Evolutionary conservation across 2,113 vertebrate species (phyloP).

Genomic region (Mustela lutreola): DNA sequence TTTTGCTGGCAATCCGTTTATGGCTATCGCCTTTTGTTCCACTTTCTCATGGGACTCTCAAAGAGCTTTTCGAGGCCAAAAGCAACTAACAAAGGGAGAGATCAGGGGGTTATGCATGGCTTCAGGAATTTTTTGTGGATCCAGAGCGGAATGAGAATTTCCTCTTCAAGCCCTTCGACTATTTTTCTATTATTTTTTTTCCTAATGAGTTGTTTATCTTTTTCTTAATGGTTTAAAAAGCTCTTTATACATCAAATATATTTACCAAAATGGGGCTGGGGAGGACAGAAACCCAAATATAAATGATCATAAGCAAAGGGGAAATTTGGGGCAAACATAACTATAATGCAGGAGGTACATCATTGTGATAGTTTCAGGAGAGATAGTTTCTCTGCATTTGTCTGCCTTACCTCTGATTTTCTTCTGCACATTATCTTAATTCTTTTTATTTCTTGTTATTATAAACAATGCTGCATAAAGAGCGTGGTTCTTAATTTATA

Average conservation of each 20-base stretch:
- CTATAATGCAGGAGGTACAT: neutral
- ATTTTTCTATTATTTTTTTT: neutral
- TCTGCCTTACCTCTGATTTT: neutral
- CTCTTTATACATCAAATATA: neutral
- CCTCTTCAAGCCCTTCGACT: neutral
- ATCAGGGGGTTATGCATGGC: too few relatives aligned
- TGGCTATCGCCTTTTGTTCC: too few relatives aligned
- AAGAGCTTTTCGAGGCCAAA: too few relatives aligned
- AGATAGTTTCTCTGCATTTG: neutral
- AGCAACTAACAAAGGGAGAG: too few relatives aligned
- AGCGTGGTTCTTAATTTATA: neutral
- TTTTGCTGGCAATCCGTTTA: too few relatives aligned
- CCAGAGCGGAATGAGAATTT: conserved; percentile 82
- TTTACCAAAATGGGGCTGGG: neutral
- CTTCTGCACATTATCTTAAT: neutral
- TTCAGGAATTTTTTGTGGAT: too few relatives aligned
- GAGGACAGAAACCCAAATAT: neutral
- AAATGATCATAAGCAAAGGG: neutral
- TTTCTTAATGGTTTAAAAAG: neutral
- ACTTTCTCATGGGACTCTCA: too few relatives aligned
- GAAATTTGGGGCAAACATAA: neutral
- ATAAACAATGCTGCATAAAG: neutral
- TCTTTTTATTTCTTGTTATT: neutral
- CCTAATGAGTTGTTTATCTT: neutral
- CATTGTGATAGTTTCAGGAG: neutral